Evolutionary conservation across 1,140 invertebrate species (phyloP), one percentile per base, ranked within the genome.

Genomic region (Drosophila sturtevanti): DNA sequence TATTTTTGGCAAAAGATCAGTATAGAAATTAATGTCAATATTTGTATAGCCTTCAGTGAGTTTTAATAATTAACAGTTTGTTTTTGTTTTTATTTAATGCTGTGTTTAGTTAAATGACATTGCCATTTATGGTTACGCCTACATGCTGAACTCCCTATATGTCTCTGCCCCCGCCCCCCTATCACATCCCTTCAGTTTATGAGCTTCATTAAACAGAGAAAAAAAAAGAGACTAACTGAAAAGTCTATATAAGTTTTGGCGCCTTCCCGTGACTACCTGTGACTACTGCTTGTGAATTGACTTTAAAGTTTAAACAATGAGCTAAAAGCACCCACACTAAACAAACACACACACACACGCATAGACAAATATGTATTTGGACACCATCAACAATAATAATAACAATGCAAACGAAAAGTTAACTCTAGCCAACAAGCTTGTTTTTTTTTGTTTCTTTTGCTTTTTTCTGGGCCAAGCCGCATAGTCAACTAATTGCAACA

Each of bases 401-500:
- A 51, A 38, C 31, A 44, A 55, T 52, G n/a, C 54, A 56, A 66
- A 67, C 41, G 41, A 16, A 66, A 61, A 52, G 72, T 68, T 61
- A 67, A 62, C 58, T 44, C 58, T 35, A 63, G 66, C 66, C 65
- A 77, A 85, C 73, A 65, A 87, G 74, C 71, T 85, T 67, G 81
- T 85, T 73, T 78, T 31, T 64, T 85, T 16, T 6, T 14, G 16
- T 1, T 44, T 14, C 16, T 16, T 44, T 16, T 14, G 4, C 0
- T 34, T 6, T 21, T 48, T 86, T 86, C 70, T 86, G 82, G 81
- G 81, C 74, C 81, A 86, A 87, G 78, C 81, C 81, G 68, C 82
- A 86, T 86, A 86, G 81, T 21, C 81, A 75, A 55, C 81, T 86
- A 86, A 86, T 87, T 87, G 82, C 82, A 86, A 72, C 79, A 72